Evolutionary conservation across 2,113 vertebrate species (phyloP).

Genomic region (Colaptes auratus): DNA sequence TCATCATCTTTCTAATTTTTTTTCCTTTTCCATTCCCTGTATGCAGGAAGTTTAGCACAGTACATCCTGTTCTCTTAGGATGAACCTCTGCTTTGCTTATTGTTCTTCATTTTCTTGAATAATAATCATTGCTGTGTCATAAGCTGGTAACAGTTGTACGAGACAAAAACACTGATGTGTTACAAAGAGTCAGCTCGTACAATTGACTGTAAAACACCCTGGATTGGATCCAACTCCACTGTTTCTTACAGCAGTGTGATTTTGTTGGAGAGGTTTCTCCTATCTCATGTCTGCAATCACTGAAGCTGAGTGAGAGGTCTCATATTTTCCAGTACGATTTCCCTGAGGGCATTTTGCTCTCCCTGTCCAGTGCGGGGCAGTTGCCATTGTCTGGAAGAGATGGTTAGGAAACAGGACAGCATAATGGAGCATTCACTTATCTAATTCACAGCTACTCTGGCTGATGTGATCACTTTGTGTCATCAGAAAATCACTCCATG

Average conservation of each 20-base stretch:
- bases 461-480: neutral
- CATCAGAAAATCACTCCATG: neutral
- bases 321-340: neutral
- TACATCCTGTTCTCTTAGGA: constrained; percentile 63
- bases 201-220: neutral
- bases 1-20: constrained; percentile 29
- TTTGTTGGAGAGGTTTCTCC: neutral
- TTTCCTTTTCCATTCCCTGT: neutral
- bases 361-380: neutral
- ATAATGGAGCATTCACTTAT: neutral
- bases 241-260: neutral
- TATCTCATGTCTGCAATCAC: neutral
- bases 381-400: neutral
- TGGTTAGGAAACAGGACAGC: neutral
- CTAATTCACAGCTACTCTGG: neutral
- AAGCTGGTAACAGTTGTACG: neutral
- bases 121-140: neutral
- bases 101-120: constrained; percentile 51
- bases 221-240: neutral
- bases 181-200: neutral
- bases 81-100: constrained; percentile 27
- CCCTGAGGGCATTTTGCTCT: neutral
- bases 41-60: constrained; percentile 68
- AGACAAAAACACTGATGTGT: neutral
- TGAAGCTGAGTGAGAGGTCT: neutral